These are phyloP conservation scores for Chloromyia formosa DNA, from an alignment of 2,888 invertebrate species.

Conservation along the genomic window DNA sequence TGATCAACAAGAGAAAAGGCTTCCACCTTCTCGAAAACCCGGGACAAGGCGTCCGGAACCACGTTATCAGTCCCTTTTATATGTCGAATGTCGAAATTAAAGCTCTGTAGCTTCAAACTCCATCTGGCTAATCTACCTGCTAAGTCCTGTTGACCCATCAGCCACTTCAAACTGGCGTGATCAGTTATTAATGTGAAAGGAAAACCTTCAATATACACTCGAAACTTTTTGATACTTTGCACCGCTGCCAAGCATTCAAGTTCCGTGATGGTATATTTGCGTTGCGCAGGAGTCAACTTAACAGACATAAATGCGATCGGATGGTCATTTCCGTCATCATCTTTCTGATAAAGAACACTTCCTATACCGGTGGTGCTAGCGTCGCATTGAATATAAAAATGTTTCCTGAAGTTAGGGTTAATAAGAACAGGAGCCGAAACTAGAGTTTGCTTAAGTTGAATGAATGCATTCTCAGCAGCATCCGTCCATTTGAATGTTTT, in stretches of 20 bases:
- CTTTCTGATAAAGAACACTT: slow-evolving; percentile 36
- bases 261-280: slow-evolving; percentile 12
- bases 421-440: not conserved
- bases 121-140: slow-evolving; percentile 1
- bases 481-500: not conserved
- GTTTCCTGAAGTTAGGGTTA: not conserved
- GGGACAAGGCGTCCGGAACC: not conserved
- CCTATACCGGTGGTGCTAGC: slow-evolving; percentile 40
- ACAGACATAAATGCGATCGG: not conserved
- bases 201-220: slow-evolving; percentile 45
- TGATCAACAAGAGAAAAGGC: too few species aligned
- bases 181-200: slow-evolving; percentile 1
- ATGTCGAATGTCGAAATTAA: not conserved
- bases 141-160: slow-evolving; percentile 5
- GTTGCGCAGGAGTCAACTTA: not conserved
- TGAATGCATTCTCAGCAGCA: not conserved
- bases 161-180: slow-evolving; percentile 5
- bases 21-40: not conserved
- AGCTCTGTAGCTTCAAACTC: not conserved
- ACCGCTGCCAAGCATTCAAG: slow-evolving; percentile 5
- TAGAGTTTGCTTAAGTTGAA: not conserved
- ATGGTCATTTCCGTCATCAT: not conserved
- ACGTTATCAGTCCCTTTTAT: not conserved
- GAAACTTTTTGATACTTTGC: slow-evolving; percentile 44
- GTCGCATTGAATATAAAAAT: slow-evolving; percentile 27